phyloP scores from a whole-genome alignment of 37 sponge, comb jelly and placozoan species.

The Oscarella lobularis region DNA sequence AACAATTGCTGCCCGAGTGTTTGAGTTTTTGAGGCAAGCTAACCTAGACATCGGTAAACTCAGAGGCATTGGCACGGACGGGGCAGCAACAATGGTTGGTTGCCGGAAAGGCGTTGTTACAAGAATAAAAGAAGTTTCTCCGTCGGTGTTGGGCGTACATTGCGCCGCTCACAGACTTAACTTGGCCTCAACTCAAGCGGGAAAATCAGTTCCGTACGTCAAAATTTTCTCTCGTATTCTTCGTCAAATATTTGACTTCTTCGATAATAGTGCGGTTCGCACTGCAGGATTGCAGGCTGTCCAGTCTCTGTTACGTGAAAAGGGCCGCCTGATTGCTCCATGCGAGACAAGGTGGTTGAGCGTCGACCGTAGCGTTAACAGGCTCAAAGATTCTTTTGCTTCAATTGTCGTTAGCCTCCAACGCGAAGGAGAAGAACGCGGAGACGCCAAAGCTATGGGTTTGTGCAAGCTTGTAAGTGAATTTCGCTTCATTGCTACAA shows the following conservation, averaged over 20 bases:
- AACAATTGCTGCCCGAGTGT: background rate
- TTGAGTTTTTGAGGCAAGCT: slow-evolving; percentile 9
- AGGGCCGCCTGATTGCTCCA: slow-evolving; percentile 16
- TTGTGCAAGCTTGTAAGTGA: slow-evolving; percentile 8
- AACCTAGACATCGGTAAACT: slow-evolving; percentile 12
- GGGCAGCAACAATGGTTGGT: slow-evolving; percentile 33
- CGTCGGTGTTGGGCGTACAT: slow-evolving; percentile 25
- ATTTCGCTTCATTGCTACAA: slow-evolving; percentile 23
- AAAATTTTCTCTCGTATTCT: slow-evolving; percentile 21
- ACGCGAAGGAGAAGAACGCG: slow-evolving; percentile 11
- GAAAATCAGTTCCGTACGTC: slow-evolving; percentile 21
- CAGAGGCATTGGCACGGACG: slow-evolving; percentile 40
- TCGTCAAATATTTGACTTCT: slow-evolving; percentile 31
- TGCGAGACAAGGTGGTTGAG: slow-evolving; percentile 31
- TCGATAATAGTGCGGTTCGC: slow-evolving; percentile 28
- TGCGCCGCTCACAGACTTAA: slow-evolving; percentile 34
- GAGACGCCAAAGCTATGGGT: slow-evolving; percentile 27
- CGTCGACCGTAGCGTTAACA: slow-evolving; percentile 10
- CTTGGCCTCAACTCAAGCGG: slow-evolving; percentile 24
- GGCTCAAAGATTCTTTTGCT: slow-evolving; percentile 7
- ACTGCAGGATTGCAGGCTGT: slow-evolving; percentile 26
- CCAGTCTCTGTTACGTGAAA: slow-evolving; percentile 19
- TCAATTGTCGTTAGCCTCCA: slow-evolving; percentile 26
- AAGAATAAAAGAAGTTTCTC: slow-evolving; percentile 12
- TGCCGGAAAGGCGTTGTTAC: slow-evolving; percentile 26